Evolutionary conservation across 2,797 vertebrate species (phyloP).

Genomic region (Helarctos malayanus): DNA sequence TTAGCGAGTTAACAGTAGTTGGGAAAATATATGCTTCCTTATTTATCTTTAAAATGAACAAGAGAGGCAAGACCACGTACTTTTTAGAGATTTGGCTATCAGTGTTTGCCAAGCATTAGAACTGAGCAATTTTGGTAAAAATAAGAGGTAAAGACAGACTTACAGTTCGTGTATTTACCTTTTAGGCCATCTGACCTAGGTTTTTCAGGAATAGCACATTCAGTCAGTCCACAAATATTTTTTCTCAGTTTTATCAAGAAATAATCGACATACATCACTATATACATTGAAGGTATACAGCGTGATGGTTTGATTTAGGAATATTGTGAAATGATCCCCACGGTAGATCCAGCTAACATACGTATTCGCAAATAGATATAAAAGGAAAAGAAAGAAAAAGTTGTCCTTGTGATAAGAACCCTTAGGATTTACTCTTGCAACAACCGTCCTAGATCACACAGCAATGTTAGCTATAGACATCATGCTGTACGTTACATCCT

Average conservation of each 20-base stretch:
- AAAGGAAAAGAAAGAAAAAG: neutral
- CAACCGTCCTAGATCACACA: neutral
- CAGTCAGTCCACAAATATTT: conserved; percentile 30
- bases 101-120: neutral
- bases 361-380: neutral
- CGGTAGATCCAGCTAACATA: neutral
- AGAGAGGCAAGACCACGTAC: neutral
- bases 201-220: conserved; percentile 39
- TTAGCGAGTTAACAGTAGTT: neutral
- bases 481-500: neutral
- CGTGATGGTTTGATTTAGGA: neutral
- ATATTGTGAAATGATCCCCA: neutral
- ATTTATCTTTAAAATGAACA: conserved; percentile 22
- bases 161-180: neutral
- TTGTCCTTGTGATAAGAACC: neutral
- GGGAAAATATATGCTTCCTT: neutral
- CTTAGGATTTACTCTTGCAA: neutral
- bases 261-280: neutral
- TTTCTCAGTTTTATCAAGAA: neutral
- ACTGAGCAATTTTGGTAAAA: conserved; percentile 34
- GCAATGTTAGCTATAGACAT: neutral
- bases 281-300: neutral
- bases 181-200: neutral
- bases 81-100: conserved; percentile 52
- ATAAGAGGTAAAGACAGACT: conserved; percentile 34